Evolutionary conservation across 1,140 invertebrate species (phyloP).

Genomic region (Copidosoma floridanum): DNA sequence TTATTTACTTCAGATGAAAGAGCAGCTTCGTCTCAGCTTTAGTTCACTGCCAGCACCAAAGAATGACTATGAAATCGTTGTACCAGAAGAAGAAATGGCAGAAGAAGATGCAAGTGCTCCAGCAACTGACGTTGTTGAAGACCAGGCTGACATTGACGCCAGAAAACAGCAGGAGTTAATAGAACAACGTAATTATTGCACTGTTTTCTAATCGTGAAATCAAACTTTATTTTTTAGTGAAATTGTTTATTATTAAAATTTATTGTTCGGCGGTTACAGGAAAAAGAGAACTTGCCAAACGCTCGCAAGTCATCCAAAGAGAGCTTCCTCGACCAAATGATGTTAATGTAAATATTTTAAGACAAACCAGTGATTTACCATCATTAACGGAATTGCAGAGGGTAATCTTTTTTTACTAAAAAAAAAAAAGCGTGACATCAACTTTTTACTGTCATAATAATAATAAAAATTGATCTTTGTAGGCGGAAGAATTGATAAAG

Average conservation of each 20-base stretch:
- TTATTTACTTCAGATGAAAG: slow-evolving; percentile 57
- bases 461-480: slow-evolving; percentile 20
- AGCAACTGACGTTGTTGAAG: slow-evolving; percentile 62
- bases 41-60: slow-evolving; percentile 82
- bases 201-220: not conserved
- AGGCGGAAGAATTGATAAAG: slow-evolving; percentile 97
- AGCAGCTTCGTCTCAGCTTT: slow-evolving; percentile 74
- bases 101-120: slow-evolving; percentile 55
- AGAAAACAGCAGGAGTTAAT: slow-evolving; percentile 63
- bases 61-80: slow-evolving; percentile 98
- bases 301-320: slow-evolving; percentile 88
- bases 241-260: not conserved
- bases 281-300: slow-evolving; percentile 70
- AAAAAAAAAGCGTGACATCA: slow-evolving; percentile 3
- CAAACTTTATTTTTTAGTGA: not conserved
- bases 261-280: slow-evolving; percentile 35
- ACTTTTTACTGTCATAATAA: not conserved
- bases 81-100: slow-evolving; percentile 80
- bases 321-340: slow-evolving; percentile 85
- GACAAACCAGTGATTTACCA: slow-evolving; percentile 70
- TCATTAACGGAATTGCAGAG: slow-evolving; percentile 81
- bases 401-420: slow-evolving; percentile 45
- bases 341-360: slow-evolving; percentile 78
- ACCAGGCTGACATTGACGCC: slow-evolving; percentile 89
- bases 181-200: slow-evolving; percentile 60